Evolutionary conservation across 2,888 invertebrate species (phyloP), one percentile per base, ranked within the genome.

Genomic region (Rhimphoctona megacephalus): DNA sequence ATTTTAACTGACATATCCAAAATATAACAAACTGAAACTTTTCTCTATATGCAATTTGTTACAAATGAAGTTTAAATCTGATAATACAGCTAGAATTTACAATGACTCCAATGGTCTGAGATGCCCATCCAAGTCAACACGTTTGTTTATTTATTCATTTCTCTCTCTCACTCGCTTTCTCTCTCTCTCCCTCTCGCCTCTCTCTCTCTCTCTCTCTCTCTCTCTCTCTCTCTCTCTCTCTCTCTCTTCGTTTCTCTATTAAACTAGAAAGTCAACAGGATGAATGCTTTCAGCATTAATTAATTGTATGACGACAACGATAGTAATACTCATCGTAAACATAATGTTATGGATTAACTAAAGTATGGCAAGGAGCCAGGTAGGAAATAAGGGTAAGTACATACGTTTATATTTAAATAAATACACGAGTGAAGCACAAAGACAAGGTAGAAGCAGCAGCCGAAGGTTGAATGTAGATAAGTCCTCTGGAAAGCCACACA

Each of bases 391-490:
- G 61, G 19, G 11, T 2, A 43, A 43, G 19, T 76, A 46, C 46
- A 25, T 25, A 52, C 17, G n/a, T 49, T 61, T 61, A 30, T 14
- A 72, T 52, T 43, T 43, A 43, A 69, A 72, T 52, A 52, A 57
- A 19, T 43, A 64, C 67, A 69, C 74, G 73, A 79, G 79, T 76
- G 79, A 49, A 49, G 69, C 7, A 36, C 30, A 33, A 76, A 70
- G 67, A 72, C 22, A 77, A 76, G 70, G 33, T 39, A 61, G 70
- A 70, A 70, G 39, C 6, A 43, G 76, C 64, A 66, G 25, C 14
- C 14, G 70, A 33, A 66, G 67, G 11, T 36, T 36, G n/a, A 25
- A 52, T 8, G n/a, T 33, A 43, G 54, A 64, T 73, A 79, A 77
- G 49, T 36, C n/a, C 17, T 22, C 57, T 19, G 25, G 67, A 66